A percentile compares a stretch with the other conserved stretches of the same genome.
phyloP scores from a whole-genome alignment of 2,113 vertebrate species.

The Caranx melampygus region DNA sequence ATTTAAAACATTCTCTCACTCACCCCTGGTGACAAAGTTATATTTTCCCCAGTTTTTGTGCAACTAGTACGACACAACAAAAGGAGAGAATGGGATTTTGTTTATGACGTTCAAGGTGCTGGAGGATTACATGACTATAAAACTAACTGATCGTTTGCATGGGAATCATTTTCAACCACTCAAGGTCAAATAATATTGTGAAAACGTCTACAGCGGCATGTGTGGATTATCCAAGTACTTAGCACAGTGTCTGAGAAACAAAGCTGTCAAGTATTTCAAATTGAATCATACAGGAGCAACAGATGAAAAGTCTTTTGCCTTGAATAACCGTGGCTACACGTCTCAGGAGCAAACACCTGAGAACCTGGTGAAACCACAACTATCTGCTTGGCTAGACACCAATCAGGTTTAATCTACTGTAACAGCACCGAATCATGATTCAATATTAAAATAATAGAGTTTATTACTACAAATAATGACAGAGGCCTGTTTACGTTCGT shows the following conservation, averaged over 20 bases:
- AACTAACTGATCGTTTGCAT: conserved; percentile 3
- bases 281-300: not conserved
- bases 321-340: not conserved
- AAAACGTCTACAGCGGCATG: not conserved
- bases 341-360: not conserved
- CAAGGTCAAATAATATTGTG: not conserved
- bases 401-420: not conserved
- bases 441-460: too few relatives aligned
- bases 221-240: conserved; percentile 15
- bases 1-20: conserved; percentile 8
- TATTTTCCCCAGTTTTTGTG: conserved; percentile 1
- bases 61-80: not conserved
- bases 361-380: not conserved
- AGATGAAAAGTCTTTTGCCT: not conserved
- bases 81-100: not conserved
- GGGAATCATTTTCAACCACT: not conserved
- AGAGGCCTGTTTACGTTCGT: not conserved
- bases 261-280: not conserved
- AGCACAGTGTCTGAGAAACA: not conserved
- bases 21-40: not conserved
- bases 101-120: not conserved
- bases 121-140: not conserved
- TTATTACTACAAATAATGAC: not conserved
- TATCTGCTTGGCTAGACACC: not conserved
- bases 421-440: not conserved